Conservation (phyloP, 2,888 invertebrate genomes). For the Kryphioiulus occultus region DNA sequence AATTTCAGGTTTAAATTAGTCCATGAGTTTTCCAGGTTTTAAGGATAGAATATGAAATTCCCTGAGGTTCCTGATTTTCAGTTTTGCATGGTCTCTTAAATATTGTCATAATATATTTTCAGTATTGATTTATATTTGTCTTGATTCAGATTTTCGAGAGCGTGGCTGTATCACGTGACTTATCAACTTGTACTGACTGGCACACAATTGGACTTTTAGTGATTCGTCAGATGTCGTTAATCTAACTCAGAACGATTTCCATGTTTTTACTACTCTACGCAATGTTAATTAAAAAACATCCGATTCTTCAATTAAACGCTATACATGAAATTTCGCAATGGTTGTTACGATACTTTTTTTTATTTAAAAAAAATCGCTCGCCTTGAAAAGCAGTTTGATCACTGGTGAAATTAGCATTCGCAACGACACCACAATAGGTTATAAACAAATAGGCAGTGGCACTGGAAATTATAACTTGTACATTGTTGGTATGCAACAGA, state of each 20-base stretch:
- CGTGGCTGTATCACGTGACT: not conserved
- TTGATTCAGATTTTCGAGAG: not conserved
- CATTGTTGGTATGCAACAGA: not conserved
- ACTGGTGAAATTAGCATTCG: not conserved
- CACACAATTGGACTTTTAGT: not conserved
- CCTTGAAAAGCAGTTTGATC: not conserved
- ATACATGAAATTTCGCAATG: not conserved
- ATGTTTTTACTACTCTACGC: not conserved
- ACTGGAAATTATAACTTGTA: not conserved
- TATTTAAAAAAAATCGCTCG: not conserved
- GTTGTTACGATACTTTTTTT: not conserved
- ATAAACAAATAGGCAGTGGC: not conserved
- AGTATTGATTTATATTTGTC: not conserved
- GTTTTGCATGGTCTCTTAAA: no score
- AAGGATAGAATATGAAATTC: no score
- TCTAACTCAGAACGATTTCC: not conserved
- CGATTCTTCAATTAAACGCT: not conserved
- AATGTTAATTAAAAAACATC: not conserved
- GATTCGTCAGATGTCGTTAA: not conserved
- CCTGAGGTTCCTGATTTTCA: no score
- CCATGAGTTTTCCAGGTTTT: no score
- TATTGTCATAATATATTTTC: not conserved
- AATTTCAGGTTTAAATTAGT: no score
- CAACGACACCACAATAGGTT: not conserved
- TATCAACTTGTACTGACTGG: no score